Base-by-base conservation (phyloP, 2,797 vertebrate species). In the Muscicapa comitata region DNA sequence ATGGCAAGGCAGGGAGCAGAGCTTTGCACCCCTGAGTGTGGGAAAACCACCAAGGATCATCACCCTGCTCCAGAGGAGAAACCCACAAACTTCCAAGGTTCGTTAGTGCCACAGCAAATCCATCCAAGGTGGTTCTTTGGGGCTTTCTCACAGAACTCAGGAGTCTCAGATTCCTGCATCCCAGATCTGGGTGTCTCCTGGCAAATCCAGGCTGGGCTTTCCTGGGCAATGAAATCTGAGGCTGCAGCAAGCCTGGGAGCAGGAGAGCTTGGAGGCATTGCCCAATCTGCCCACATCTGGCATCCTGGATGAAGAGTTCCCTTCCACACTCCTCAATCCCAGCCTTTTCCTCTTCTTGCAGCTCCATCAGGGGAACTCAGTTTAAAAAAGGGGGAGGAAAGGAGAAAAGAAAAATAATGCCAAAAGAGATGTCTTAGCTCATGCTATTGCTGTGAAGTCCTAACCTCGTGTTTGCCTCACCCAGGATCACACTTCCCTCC, bases 361-460 rank as follows among this genome's bases (percentile, higher is more conserved):
- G 81, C 42, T 75, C 67, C 1, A 1, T 13, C 58, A 28, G 11
- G 38, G 35, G 28, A 78, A 9, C 9, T 50, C 7, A 0, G 21
- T 35, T 53, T 3, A 35, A 37, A 63, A 70, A 23, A 1, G 1
- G 3, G 3, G 1, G 0, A 0, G 45, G 45, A 1, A 25, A 9
- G 1, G 6, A 6, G 26, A 38, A 19, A 26, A 2, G 7, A 33
- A 18, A 23, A 11, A 29, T 1, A 33, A 11, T 3, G 2, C 12
- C 28, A 26, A 42, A 11, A 35, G 29, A 70, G 10, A 26, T 14
- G 4, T 40, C 28, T 58, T 26, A n/a, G 71, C 26, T 86, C 37
- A 63, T 23, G 7, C 28, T 62, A 4, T 6, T 38, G 78, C 45
- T 5, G 0, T 29, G 13, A 70, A 93, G 67, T 7, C 63, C 77